These are phyloP conservation scores for Hyperopisus bebe DNA, from an alignment of 2,113 vertebrate species.

Conservation along the genomic window DNA sequence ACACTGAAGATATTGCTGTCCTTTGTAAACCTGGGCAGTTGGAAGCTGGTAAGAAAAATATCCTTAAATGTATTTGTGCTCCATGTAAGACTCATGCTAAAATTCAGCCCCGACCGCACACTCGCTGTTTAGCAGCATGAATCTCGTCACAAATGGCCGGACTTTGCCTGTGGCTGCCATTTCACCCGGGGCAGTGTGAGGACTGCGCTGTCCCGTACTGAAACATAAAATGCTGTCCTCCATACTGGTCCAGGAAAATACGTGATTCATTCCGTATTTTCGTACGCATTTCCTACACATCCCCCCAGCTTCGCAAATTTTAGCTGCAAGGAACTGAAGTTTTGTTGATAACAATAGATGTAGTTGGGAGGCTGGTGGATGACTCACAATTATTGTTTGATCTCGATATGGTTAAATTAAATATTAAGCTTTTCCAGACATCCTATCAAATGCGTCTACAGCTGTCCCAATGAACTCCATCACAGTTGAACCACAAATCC, in stretches of 20 bases:
- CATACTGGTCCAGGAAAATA: neutral
- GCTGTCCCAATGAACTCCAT: neutral
- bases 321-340: neutral
- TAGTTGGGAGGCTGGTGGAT: neutral
- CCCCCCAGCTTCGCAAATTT: neutral
- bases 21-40: neutral
- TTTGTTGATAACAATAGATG: neutral
- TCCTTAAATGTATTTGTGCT: neutral
- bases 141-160: neutral
- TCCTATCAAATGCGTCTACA: neutral
- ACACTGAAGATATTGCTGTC: neutral
- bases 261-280: neutral
- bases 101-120: neutral
- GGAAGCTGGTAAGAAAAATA: neutral
- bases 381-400: neutral
- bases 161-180: neutral
- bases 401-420: neutral
- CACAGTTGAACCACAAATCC: neutral
- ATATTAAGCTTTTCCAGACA: neutral
- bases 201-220: neutral
- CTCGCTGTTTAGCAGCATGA: neutral
- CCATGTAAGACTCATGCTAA: neutral
- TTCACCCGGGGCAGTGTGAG: neutral
- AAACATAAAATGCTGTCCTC: neutral
- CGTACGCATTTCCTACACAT: neutral